phyloP scores from a whole-genome alignment of 1,140 invertebrate species.

The Sarcophaga peregrina region DNA sequence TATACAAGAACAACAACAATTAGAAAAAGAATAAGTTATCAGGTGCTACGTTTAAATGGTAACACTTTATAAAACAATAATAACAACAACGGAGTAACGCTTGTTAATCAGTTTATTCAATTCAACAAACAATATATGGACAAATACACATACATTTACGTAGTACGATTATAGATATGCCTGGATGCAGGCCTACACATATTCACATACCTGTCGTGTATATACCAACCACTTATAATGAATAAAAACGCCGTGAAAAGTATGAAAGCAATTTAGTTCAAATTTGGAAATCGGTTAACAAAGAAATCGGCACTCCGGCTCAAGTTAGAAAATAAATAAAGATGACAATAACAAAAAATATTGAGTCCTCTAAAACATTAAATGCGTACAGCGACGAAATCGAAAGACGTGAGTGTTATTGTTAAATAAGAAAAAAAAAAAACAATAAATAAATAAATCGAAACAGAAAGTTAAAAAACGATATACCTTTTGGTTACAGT shows the following conservation, averaged over 20 bases:
- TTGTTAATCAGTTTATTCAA: background rate
- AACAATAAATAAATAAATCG: background rate
- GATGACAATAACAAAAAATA: background rate
- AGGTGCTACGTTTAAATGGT: too few species aligned
- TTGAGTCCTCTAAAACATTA: background rate
- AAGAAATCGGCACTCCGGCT: background rate
- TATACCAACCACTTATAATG: background rate
- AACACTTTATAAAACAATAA: background rate
- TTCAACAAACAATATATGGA: background rate
- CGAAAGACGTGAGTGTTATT: conserved; percentile 14
- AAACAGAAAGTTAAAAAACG: background rate
- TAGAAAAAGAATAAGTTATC: too few species aligned
- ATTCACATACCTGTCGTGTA: background rate
- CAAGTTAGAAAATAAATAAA: background rate
- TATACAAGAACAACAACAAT: too few species aligned
- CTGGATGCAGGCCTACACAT: background rate
- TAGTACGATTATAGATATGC: too few species aligned
- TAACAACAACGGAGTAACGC: background rate
- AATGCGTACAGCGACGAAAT: background rate
- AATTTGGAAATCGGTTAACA: background rate
- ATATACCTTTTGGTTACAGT: background rate
- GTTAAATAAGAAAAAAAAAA: background rate
- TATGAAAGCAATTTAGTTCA: background rate
- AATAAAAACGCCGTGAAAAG: background rate
- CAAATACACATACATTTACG: too few species aligned